Evolutionary conservation across 2,113 vertebrate species (phyloP).

Genomic region (Peromyscus leucopus): DNA sequence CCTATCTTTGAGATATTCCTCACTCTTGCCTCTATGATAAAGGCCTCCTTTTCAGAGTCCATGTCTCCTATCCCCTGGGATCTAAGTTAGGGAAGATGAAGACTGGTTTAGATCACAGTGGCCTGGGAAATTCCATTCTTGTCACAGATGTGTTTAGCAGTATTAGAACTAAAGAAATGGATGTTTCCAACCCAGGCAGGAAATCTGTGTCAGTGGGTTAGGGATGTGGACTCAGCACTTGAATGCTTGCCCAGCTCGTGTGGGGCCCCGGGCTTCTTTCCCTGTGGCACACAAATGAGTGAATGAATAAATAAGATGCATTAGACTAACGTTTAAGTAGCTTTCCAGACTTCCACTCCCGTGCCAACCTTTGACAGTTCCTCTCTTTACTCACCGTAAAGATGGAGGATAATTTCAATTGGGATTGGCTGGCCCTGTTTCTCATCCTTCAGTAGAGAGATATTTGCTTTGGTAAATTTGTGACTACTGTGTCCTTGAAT

Average conservation of each 20-base stretch:
- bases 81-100: neutral
- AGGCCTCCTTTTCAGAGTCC: neutral
- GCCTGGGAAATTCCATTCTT: neutral
- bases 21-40: neutral
- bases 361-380: neutral
- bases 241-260: neutral
- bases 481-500: neutral
- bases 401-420: neutral
- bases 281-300: neutral
- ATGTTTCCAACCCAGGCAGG: neutral
- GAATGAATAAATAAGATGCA: neutral
- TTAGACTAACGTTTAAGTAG: constrained; percentile 26
- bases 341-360: neutral
- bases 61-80: neutral
- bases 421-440: neutral
- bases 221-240: neutral
- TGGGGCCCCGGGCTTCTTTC: neutral
- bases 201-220: neutral
- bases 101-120: neutral
- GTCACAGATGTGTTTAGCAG: neutral
- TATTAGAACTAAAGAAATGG: neutral
- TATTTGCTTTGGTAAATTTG: neutral
- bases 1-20: neutral
- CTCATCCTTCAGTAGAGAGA: neutral
- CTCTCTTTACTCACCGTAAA: neutral